Evolutionary conservation across 2,797 vertebrate genomes (phyloP).

Genomic region (Carduelis carduelis): DNA sequence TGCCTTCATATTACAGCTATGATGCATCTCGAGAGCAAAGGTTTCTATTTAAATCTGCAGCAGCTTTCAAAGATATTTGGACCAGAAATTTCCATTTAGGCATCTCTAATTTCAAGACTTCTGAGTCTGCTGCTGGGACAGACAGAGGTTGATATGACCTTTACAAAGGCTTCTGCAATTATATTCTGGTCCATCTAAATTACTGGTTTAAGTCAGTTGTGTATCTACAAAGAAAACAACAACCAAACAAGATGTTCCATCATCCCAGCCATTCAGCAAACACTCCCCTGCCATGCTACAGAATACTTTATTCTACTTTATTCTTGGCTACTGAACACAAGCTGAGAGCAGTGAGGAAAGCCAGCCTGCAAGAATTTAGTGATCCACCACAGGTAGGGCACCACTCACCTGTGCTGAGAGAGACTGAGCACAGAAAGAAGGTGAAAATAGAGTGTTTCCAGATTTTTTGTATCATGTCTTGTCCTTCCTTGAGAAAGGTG

Average conservation of each 20-base stretch:
- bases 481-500: background rate
- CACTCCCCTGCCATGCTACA: background rate
- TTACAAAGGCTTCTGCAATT: background rate
- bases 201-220: background rate
- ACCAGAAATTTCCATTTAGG: constrained; percentile 19
- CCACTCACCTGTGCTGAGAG: background rate
- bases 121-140: background rate
- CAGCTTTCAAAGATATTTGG: background rate
- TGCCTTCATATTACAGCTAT: background rate
- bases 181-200: background rate
- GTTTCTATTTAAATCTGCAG: background rate
- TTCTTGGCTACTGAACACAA: background rate
- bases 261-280: background rate
- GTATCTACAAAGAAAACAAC: background rate
- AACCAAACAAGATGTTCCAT: background rate
- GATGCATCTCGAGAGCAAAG: background rate
- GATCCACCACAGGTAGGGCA: background rate
- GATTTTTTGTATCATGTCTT: background rate
- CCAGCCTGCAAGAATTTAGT: background rate
- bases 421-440: background rate
- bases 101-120: background rate
- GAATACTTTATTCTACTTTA: background rate
- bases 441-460: background rate
- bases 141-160: background rate
- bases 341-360: background rate